Conservation (phyloP, 2,797 vertebrate genomes). For the Hirundo rustica region DNA sequence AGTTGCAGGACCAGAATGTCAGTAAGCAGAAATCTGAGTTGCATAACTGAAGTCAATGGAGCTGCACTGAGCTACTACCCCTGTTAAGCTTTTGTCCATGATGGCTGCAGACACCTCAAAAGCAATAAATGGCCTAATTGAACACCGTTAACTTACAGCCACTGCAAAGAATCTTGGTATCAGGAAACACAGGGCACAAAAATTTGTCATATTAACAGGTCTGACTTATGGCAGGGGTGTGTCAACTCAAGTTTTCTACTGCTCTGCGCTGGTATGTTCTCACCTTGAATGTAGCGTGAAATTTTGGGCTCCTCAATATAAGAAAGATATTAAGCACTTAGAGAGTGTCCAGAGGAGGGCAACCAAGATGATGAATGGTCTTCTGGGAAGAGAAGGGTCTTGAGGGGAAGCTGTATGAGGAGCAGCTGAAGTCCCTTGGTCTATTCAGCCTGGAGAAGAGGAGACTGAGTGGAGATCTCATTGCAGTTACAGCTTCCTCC, state of each 20-base stretch:
- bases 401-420: accelerated
- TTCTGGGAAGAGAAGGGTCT: not conserved
- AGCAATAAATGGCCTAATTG: not conserved
- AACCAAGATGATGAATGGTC: not conserved
- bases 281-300: not conserved
- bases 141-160: not conserved
- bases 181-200: not conserved
- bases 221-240: not conserved
- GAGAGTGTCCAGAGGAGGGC: not conserved
- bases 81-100: not conserved
- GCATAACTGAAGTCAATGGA: not conserved
- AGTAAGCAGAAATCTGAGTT: not conserved
- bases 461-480: not conserved
- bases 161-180: not conserved
- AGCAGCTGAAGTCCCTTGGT: not conserved
- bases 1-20: not conserved
- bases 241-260: not conserved
- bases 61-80: not conserved
- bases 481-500: not conserved
- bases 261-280: not conserved
- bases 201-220: not conserved
- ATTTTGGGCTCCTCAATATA: not conserved
- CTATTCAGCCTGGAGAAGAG: not conserved
- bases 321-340: not conserved
- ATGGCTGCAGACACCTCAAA: not conserved